Evolutionary conservation across 2,113 vertebrate species (phyloP).

Genomic region (Carassius auratus): DNA sequence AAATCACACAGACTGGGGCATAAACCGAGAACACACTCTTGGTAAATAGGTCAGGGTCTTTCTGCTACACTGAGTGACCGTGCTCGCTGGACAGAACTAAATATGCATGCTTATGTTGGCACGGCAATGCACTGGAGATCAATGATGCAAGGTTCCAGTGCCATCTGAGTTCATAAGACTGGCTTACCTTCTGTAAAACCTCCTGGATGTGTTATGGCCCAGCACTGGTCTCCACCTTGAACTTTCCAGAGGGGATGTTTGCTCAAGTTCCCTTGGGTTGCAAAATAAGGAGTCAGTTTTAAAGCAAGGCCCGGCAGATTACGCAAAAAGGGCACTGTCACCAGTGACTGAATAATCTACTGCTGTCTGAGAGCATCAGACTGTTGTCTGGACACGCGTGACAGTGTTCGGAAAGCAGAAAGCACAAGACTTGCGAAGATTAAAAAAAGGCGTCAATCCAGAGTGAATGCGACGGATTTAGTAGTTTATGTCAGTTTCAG

Average conservation of each 20-base stretch:
- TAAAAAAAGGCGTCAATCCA: conserved; percentile 54
- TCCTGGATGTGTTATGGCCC: conserved; percentile 64
- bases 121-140: conserved; percentile 15
- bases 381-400: conserved; percentile 67
- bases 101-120: conserved; percentile 43
- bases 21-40: conserved; percentile 53
- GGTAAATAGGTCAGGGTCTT: conserved; percentile 70
- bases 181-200: conserved; percentile 73
- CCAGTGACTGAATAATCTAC: conserved; percentile 35
- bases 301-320: conserved; percentile 17
- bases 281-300: conserved; percentile 35
- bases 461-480: conserved; percentile 30
- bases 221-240: conserved; percentile 63
- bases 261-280: conserved; percentile 55
- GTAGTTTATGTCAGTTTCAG: conserved; percentile 61
- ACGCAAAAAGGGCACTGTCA: conserved; percentile 22
- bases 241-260: conserved; percentile 69
- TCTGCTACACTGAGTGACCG: conserved; percentile 60
- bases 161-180: conserved; percentile 40
- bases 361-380: conserved; percentile 64
- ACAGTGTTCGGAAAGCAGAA: conserved; percentile 50
- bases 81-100: conserved; percentile 33
- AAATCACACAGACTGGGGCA: not conserved
- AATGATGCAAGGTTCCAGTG: conserved; percentile 35
- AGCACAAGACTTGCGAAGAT: conserved; percentile 30